Percentiles rank a stretch among this genome's conserved stretches.
These are phyloP conservation scores for Gisinianus flammeolus DNA, from an alignment of 2,888 invertebrate genomes.

Conservation along the genomic window DNA sequence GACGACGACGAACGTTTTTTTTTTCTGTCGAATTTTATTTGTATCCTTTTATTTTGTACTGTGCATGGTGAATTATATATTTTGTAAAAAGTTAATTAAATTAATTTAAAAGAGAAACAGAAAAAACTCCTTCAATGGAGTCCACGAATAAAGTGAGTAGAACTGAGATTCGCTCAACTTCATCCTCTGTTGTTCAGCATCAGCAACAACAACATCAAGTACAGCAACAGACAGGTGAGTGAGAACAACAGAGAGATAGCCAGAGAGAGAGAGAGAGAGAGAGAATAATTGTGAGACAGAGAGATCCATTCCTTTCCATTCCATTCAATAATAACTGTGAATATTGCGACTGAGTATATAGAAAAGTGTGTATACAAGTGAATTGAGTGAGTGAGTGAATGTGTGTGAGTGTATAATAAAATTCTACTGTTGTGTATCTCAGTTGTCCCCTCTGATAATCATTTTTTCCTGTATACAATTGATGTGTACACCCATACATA, in stretches of 20 bases:
- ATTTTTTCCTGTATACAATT: neutral
- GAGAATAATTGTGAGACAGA: neutral
- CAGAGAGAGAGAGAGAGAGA: conserved; percentile 5
- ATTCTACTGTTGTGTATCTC: conserved; percentile 3
- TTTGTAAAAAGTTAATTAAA: conserved; percentile 28
- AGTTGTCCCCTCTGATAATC: conserved; percentile 14
- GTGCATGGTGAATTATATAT: conserved; percentile 39
- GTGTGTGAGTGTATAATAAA: neutral
- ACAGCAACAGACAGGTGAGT: conserved; percentile 32
- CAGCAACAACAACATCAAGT: conserved; percentile 18
- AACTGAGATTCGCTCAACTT: conserved; percentile 39
- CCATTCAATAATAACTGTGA: neutral
- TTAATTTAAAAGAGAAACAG: too few species aligned
- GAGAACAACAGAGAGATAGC: neutral
- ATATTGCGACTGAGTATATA: neutral
- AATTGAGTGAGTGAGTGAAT: neutral
- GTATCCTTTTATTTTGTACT: conserved; percentile 35
- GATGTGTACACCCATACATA: neutral
- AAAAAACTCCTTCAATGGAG: conserved; percentile 40
- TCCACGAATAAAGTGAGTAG: conserved; percentile 38
- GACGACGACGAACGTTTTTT: conserved; percentile 41
- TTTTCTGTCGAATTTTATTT: conserved; percentile 39
- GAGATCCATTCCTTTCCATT: neutral
- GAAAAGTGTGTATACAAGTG: neutral
- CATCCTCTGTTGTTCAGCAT: conserved; percentile 36